Conservation (phyloP, 1,140 invertebrate species). For the Drosophila sturtevanti region DNA sequence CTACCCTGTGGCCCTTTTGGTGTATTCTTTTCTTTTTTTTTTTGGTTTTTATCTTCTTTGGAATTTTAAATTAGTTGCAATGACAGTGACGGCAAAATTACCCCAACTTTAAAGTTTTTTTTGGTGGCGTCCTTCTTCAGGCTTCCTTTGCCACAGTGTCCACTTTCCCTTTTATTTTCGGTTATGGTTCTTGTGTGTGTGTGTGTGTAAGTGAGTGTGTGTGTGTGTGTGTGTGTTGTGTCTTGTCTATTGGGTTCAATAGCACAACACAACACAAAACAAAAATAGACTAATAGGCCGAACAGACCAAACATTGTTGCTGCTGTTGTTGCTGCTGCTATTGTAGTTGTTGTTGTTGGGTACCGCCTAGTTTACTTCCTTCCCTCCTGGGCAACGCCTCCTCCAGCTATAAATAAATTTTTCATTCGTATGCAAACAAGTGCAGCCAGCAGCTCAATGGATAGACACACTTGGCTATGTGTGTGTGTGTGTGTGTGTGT, state of each 20-base stretch:
- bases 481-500: too few species aligned
- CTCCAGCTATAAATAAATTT: constrained; percentile 61
- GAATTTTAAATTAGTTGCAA: constrained; percentile 67
- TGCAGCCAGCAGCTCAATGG: constrained; percentile 37
- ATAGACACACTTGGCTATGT: constrained; percentile 26
- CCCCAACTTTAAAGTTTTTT: background rate
- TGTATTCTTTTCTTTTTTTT: constrained; percentile 8
- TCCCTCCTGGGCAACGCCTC: background rate
- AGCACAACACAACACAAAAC: constrained; percentile 63
- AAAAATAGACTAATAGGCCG: constrained; percentile 70
- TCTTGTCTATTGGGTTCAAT: constrained; percentile 64
- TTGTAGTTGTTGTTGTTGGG: background rate
- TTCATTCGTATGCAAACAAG: constrained; percentile 73
- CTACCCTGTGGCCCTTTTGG: constrained; percentile 17
- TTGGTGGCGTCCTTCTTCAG: background rate
- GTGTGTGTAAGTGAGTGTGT: too few species aligned
- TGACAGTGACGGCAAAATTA: constrained; percentile 17
- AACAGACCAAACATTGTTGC: constrained; percentile 31
- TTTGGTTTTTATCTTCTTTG: constrained; percentile 12
- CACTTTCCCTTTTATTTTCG: constrained; percentile 52
- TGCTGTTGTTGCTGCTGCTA: background rate
- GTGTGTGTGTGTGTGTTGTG: background rate
- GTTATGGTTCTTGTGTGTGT: constrained; percentile 21
- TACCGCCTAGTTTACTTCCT: constrained; percentile 21
- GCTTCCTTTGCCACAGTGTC: background rate